Conservation (phyloP, 64 coral and sea anemone genomes). For the Porites lutea region DNA sequence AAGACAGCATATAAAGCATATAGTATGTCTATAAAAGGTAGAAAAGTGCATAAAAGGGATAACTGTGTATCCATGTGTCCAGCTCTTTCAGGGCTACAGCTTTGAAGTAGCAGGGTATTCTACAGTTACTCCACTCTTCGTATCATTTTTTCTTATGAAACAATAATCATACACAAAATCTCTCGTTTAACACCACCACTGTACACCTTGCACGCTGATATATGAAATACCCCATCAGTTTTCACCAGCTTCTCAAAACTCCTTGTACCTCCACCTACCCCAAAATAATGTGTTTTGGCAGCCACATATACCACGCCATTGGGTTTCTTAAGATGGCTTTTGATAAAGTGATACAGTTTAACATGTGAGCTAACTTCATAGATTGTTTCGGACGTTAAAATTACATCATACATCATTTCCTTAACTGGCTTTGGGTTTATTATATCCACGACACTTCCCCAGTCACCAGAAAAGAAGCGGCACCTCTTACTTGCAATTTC, state of each 20-base stretch:
- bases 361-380: constrained; percentile 74
- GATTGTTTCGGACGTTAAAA: constrained; percentile 97
- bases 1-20: too few species aligned
- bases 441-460: constrained; percentile 62
- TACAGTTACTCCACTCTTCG: too few species aligned
- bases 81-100: too few species aligned
- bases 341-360: constrained; percentile 77
- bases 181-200: constrained; percentile 74
- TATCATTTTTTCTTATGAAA: too few species aligned
- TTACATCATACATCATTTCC: constrained; percentile 82
- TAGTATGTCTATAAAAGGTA: too few species aligned
- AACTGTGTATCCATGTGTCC: too few species aligned
- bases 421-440: constrained; percentile 61
- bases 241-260: constrained; percentile 71
- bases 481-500: constrained; percentile 29
- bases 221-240: constrained; percentile 57
- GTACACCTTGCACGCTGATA: constrained; percentile 54
- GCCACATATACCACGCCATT: constrained; percentile 82
- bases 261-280: constrained; percentile 94
- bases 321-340: constrained; percentile 70
- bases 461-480: constrained; percentile 89
- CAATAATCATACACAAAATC: constrained; percentile 53
- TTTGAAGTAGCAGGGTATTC: too few species aligned
- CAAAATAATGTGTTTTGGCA: constrained; percentile 98
- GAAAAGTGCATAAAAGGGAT: too few species aligned